Evolutionary conservation across 1,140 invertebrate genomes (phyloP), one percentile per base, ranked within the genome.

Genomic region (Formica selysi): DNA sequence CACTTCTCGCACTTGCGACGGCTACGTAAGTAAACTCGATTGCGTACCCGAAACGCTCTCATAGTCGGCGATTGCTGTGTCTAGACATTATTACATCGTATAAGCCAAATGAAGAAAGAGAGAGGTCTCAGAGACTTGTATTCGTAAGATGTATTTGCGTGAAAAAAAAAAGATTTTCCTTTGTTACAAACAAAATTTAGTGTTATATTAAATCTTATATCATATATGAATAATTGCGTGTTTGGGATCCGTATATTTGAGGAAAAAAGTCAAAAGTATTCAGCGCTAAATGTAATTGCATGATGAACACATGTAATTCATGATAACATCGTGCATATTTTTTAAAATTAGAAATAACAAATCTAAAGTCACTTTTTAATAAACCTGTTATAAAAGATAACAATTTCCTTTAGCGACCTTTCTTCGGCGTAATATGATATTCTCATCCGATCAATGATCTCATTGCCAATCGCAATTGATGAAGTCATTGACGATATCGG

Each of bases 1-100:
- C 79, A 80, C 61, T 76, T 76, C 78, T 65, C 54, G 19, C 19
- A 7, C 36, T 2, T 13, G 29, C 4, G 22, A 16, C 19, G n/a
- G 10, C 29, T 29, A 79, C 32, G 0, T 48, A 32, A 48, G 8
- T 26, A 67, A 19, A 74, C 57, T 38, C 3, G 1, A 26, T 13
- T 36, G 51, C 57, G n/a, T 74, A 22, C 8, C 38, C n/a, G 41
- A 61, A 36, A 59, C 16, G 26, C 36, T 7, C 36, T 74, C 32
- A 70, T 41, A n/a, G 4, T 22, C 48, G 19, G 19, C 10, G 10
- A 68, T 32, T 1, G 10, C 8, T 57, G 3, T 16, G 26, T 44
- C 29, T 54, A 11, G 32, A 44, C 38, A 16, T 13, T 61, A 57
- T 44, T 22, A 76, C 61, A 76, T 41, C 16, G 0, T 16, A 26